Conservation (phyloP, 2,113 vertebrate species). For the Campylomormyrus tamandua region DNA sequence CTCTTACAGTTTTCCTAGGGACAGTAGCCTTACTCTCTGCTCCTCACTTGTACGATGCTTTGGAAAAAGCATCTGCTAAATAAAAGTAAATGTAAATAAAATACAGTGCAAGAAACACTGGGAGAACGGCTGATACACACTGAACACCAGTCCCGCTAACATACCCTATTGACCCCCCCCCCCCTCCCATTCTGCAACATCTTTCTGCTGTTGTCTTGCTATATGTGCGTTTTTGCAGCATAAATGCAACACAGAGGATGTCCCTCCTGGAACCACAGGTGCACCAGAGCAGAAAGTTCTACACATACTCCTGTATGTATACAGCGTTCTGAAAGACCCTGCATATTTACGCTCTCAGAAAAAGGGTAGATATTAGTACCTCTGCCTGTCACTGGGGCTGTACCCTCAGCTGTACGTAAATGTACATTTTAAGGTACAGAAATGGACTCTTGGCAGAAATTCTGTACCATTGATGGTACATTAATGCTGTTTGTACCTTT, state of each 20-base stretch:
- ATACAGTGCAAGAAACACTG: background rate
- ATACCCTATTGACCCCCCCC: background rate
- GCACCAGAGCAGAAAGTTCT: background rate
- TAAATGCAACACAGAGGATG: background rate
- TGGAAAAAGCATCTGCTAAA: background rate
- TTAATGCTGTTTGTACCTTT: too few relatives aligned
- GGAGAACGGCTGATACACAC: slow-evolving; percentile 13
- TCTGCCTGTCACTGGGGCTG: background rate
- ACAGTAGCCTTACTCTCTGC: background rate
- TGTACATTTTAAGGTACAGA: too few relatives aligned
- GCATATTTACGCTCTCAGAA: background rate
- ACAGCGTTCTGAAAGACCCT: background rate
- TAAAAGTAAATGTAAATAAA: background rate
- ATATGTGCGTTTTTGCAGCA: background rate
- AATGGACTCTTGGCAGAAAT: too few relatives aligned
- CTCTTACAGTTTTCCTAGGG: background rate
- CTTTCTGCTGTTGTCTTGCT: background rate
- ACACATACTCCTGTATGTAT: background rate
- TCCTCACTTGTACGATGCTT: background rate
- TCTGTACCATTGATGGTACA: too few relatives aligned
- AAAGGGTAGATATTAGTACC: background rate
- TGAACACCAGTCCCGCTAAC: background rate
- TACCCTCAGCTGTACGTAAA: background rate
- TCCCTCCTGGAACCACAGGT: background rate
- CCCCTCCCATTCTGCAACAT: background rate